These are phyloP conservation scores for Syngnathoides biaculeatus DNA, from an alignment of 2,113 vertebrate genomes.

Conservation along the genomic window DNA sequence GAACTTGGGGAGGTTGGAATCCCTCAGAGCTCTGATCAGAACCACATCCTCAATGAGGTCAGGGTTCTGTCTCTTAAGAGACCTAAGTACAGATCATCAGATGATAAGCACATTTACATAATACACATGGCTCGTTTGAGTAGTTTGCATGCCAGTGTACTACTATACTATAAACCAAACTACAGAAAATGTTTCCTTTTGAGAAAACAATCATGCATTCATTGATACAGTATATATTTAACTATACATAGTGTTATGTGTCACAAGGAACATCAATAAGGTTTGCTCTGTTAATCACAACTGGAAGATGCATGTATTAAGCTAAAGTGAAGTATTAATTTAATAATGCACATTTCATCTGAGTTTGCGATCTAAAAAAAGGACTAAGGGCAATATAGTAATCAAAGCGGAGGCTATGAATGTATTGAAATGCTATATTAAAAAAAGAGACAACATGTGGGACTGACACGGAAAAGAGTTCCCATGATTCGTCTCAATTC, in stretches of 20 bases:
- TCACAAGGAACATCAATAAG: not conserved
- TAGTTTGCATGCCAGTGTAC: not conserved
- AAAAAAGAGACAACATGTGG: conserved; percentile 11
- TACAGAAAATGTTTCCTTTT: not conserved
- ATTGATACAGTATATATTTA: conserved; percentile 5
- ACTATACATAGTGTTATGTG: not conserved
- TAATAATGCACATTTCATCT: conserved; percentile 2
- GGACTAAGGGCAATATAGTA: conserved; percentile 2
- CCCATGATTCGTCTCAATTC: conserved; percentile 40
- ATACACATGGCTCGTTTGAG: not conserved
- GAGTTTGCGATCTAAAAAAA: not conserved
- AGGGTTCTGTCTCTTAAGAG: conserved; percentile 80
- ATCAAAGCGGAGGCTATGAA: conserved; percentile 25
- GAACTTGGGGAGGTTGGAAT: conserved; percentile 86
- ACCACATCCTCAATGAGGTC: conserved; percentile 81
- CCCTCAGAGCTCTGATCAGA: conserved; percentile 81
- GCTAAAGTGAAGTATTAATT: not conserved
- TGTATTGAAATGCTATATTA: conserved; percentile 17
- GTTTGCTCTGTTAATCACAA: not conserved
- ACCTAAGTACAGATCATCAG: conserved; percentile 58
- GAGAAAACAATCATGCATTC: not conserved
- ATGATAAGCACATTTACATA: not conserved
- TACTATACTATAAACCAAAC: not conserved
- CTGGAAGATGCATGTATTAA: conserved; percentile 5
- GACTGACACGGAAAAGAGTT: conserved; percentile 17